phyloP scores from a whole-genome alignment of 2,888 invertebrate genomes.

The Pammene aurita region DNA sequence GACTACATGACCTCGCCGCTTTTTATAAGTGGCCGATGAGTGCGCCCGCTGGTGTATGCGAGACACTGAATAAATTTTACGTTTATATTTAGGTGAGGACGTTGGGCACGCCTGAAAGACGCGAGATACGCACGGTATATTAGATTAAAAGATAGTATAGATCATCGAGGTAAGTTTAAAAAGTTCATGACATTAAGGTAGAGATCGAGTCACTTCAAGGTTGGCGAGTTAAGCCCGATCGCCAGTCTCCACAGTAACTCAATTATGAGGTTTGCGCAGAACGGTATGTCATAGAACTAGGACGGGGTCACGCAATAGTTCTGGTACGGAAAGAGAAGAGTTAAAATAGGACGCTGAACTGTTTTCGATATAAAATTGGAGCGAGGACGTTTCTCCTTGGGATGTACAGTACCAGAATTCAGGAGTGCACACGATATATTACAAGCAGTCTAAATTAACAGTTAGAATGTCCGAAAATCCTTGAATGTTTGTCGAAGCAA shows the following conservation, averaged over 20 bases:
- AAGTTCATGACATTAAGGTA: constrained; percentile 14
- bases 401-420: constrained; percentile 14
- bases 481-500: constrained; percentile 54
- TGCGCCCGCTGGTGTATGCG: constrained; percentile 71
- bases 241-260: constrained; percentile 32
- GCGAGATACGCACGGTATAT: constrained; percentile 50
- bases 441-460: constrained; percentile 24
- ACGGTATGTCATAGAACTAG: constrained; percentile 48
- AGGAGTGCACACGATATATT: constrained; percentile 18
- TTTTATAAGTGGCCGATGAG: constrained; percentile 81
- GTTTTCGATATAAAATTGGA: constrained; percentile 58
- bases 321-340: constrained; percentile 55
- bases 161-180: constrained; percentile 1
- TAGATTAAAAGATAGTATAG: constrained; percentile 8
- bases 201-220: constrained; percentile 44
- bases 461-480: constrained; percentile 44
- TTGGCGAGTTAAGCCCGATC: constrained; percentile 42
- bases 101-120: constrained; percentile 49
- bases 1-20: constrained; percentile 78
- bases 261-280: constrained; percentile 41
- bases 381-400: constrained; percentile 50
- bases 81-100: constrained; percentile 75
- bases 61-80: constrained; percentile 65
- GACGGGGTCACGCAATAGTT: constrained; percentile 71
- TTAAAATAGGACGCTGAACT: constrained; percentile 61